Base-by-base conservation (phyloP, 1,140 invertebrate species). In the Papilio polyxenes region DNA sequence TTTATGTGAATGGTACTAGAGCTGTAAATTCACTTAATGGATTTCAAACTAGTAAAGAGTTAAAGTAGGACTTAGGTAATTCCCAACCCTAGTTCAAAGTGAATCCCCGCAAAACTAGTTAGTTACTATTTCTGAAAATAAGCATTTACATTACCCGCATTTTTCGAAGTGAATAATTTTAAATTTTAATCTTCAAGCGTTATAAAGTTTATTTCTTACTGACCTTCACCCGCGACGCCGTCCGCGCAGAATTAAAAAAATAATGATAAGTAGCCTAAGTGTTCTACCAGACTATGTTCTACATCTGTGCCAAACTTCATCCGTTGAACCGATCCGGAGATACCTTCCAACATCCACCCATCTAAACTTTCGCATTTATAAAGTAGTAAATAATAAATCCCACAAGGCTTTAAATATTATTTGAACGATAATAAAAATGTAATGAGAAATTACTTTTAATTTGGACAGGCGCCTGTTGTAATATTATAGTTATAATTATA, bases 81-180 rank as follows among this genome's bases (percentile, higher is more conserved):
- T 69, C 65, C 65, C 65, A 69, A 31, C 65, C 65, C 65, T 69
- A 69, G 23, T 40, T 69, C 5, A 15, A 31, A 37, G 65, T 69
- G 23, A 69, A 69, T 69, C 65, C 65, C 65, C 31, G 31, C 10
- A 15, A 37, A 31, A 37, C 10, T 6, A 37, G 11, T 15, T 37
- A 37, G 1, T 4, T 65, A 4, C 3, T 69, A 69, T 37, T 69
- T 23, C 31, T 69, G 5, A 69, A 37, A 15, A 31, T 13, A 37
- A 1, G 62, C 13, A 69, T 69, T 13, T 37, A 11, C 31, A 69
- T 69, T 3, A 37, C 65, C 65, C 23, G 65, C 23, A 69, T 69
- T 69, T 15, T 13, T 65, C 0, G 31, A 69, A 4, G 23, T 37
- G 10, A 2, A 37, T 37, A 31, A 37, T 37, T 65, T 65, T 37